Evolutionary conservation across 2,113 vertebrate genomes (phyloP), one percentile per base, ranked within the genome.

Genomic region (Illadopsis cleaveri): DNA sequence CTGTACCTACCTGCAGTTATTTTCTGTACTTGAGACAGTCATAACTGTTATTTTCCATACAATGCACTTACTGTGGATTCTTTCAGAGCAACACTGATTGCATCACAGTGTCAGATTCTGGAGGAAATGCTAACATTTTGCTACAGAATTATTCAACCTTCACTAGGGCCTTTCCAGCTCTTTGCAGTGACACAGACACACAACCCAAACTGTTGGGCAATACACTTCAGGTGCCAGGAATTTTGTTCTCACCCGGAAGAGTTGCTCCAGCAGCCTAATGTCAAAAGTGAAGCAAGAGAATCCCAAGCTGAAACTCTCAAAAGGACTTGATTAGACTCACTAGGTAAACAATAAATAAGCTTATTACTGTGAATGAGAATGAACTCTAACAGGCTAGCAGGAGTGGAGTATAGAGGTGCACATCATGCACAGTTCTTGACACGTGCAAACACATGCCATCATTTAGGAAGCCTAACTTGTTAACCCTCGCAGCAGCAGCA

Each of bases 281-380:
- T 24, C 9, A 61, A 45, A 65, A 65, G 37, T 4, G 5, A 83
- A 33, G 93, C 66, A 85, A 60, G 35, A 93, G 38, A 90, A 81
- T 33, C 51, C n/a, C 16, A 33, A 38, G 15, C 3, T 69, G 24
- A 53, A 94, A 89, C 24, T 42, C 47, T 38, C 53, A 60, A 76
- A 42, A 85, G 14, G 54, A 80, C 50, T 51, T 14, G 9, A 64
- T 64, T 18, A 75, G 56, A 88, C 40, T 54, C 71, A 27, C 44
- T 25, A 60, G n/a, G 35, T 73, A 68, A 92, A 93, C 28, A 92
- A 95, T 86, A 90, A 93, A 88, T 77, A 93, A 88, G n/a, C 51
- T 85, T 65, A 58, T 62, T 58, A 81, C 92, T 65, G 44, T 35
- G 30, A 84, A 77, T 19, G 27, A 79, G 56, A 81, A 86, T 3